phyloP scores from a whole-genome alignment of 2,113 vertebrate species.

The Sylvilagus bachmani region DNA sequence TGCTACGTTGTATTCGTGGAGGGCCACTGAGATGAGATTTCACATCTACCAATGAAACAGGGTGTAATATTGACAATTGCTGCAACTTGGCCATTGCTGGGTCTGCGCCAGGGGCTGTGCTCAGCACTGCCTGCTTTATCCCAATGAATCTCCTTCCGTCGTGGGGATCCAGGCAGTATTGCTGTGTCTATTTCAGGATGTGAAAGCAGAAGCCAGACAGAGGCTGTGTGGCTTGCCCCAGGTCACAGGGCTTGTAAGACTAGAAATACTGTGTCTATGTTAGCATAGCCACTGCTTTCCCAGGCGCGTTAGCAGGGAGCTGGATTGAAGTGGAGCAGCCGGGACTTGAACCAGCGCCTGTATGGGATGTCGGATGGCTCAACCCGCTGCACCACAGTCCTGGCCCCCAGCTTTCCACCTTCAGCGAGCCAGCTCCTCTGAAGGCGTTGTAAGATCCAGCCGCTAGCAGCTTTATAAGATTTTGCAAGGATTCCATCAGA shows the following conservation, averaged over 20 bases:
- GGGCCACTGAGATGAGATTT: not conserved
- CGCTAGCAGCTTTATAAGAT: not conserved
- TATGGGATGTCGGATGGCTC: no score
- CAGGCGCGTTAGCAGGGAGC: no score
- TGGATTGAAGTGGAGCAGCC: no score
- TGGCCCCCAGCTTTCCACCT: no score
- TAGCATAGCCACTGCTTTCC: no score
- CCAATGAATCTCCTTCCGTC: not conserved
- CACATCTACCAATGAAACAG: not conserved
- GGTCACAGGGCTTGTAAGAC: not conserved
- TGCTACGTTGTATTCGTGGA: accelerated
- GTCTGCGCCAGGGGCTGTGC: not conserved
- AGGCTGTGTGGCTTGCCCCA: not conserved
- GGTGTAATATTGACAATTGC: not conserved
- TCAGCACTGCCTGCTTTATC: not conserved
- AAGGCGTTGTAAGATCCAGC: not conserved
- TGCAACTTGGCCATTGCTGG: not conserved
- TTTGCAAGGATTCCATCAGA: not conserved
- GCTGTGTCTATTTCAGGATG: not conserved
- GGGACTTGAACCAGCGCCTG: no score
- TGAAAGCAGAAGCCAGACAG: not conserved
- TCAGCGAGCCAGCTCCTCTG: not conserved
- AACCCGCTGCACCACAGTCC: no score
- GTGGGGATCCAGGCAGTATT: not conserved
- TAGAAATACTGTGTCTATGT: not conserved